phyloP scores from a whole-genome alignment of 2,113 vertebrate species.

The Pelvicachromis taeniatus region DNA sequence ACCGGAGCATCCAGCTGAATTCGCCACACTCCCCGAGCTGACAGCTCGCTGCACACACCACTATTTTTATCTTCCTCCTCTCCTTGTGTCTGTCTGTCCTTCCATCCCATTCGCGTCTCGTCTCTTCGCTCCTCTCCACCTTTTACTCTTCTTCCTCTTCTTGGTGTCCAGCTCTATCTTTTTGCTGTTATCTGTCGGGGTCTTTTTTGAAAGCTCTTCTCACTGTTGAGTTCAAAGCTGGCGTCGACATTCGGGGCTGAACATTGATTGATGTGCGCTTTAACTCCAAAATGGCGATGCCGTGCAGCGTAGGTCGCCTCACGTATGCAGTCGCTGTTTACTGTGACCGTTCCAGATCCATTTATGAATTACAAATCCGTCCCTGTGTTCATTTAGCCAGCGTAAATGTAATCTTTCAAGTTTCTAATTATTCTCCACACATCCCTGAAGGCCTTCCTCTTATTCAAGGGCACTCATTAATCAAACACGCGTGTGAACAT shows the following conservation, averaged over 20 bases:
- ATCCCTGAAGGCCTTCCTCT: background rate
- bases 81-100: background rate
- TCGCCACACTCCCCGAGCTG: background rate
- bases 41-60: constrained; percentile 5
- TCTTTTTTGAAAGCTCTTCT: background rate
- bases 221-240: background rate
- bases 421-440: background rate
- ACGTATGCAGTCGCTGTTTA: background rate
- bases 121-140: background rate
- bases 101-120: background rate
- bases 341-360: background rate
- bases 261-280: background rate
- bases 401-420: background rate
- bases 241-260: background rate
- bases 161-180: background rate
- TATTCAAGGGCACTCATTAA: constrained; percentile 17
- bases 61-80: background rate
- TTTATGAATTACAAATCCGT: background rate
- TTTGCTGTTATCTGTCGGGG: background rate
- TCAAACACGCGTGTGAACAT: background rate
- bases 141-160: background rate
- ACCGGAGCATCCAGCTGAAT: constrained; percentile 17
- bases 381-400: background rate
- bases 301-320: background rate
- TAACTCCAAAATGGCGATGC: background rate